These are phyloP conservation scores for Cavia porcellus DNA, from an alignment of 2,113 vertebrate genomes.

Conservation along the genomic window DNA sequence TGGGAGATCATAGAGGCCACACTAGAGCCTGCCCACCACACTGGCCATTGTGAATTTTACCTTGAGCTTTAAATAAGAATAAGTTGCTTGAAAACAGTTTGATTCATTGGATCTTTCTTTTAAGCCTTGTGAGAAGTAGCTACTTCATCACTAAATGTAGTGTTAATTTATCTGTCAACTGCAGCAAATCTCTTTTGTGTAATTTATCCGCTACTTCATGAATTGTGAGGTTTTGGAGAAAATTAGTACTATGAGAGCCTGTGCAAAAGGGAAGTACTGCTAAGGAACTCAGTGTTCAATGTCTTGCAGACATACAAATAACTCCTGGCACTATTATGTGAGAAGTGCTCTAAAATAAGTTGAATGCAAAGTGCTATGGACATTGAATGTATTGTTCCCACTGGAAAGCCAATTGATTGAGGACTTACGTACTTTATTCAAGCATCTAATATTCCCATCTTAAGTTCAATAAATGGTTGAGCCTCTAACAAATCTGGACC, in stretches of 20 bases:
- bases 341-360: not conserved
- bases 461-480: not conserved
- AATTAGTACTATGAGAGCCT: not conserved
- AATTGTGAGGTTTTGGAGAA: not conserved
- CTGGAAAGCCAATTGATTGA: not conserved
- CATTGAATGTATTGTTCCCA: not conserved
- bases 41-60: not conserved
- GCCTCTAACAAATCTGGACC: not conserved
- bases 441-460: not conserved
- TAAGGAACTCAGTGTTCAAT: not conserved
- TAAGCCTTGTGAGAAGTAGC: not conserved
- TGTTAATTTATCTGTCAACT: not conserved
- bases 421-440: not conserved
- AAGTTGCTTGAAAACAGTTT: not conserved
- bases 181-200: not conserved
- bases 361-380: accelerated
- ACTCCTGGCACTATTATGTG: not conserved
- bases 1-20: not conserved
- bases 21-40: not conserved
- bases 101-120: not conserved
- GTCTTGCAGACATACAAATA: not conserved
- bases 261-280: not conserved
- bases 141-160: not conserved
- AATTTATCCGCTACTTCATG: not conserved
- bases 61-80: not conserved